phyloP scores from a whole-genome alignment of 1,140 invertebrate species.

The Diorhabda elongata region DNA sequence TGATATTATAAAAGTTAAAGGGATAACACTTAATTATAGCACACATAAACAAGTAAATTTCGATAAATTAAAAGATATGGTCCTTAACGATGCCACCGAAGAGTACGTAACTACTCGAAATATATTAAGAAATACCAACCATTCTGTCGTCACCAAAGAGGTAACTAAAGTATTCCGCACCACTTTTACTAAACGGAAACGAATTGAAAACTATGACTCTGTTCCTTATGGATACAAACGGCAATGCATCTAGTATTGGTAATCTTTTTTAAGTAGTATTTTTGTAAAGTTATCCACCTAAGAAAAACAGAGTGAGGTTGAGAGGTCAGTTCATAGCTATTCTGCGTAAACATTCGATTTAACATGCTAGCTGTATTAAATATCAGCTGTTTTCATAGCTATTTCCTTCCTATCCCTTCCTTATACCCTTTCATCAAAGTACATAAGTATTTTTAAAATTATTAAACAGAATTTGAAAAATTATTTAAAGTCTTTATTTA shows the following conservation, averaged over 20 bases:
- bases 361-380: not conserved
- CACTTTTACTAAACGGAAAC: not conserved
- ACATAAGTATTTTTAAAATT: no score
- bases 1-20: constrained; percentile 13
- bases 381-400: not conserved
- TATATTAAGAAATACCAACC: not conserved
- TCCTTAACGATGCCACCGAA: not conserved
- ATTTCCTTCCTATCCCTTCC: not conserved
- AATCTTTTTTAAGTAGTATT: not conserved
- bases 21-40: constrained; percentile 11
- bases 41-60: not conserved
- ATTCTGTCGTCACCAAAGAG: not conserved
- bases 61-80: not conserved
- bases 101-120: not conserved
- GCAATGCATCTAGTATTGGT: not conserved
- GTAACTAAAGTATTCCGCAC: not conserved
- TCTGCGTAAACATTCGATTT: not conserved
- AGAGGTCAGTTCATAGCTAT: not conserved
- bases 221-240: not conserved
- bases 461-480: no score
- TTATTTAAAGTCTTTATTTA: no score
- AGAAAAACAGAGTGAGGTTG: not conserved
- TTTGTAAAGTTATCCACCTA: not conserved
- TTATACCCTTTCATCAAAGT: no score
- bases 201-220: not conserved